Evolutionary conservation across 2,888 invertebrate genomes (phyloP).

Genomic region (Polyommatus iphigenia): DNA sequence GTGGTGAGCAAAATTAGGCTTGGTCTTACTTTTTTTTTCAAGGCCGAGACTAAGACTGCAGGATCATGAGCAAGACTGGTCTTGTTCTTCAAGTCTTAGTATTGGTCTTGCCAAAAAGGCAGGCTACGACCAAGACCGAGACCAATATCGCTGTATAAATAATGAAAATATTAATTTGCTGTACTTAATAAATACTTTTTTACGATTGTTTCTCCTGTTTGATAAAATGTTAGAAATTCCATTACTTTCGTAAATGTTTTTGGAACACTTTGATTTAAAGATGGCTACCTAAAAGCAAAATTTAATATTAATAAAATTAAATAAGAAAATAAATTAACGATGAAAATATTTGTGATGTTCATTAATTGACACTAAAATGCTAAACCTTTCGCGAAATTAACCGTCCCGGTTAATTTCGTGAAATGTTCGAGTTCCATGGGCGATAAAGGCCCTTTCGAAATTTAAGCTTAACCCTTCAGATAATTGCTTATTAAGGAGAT

Average conservation of each 20-base stretch:
- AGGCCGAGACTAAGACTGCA: too few relatives aligned
- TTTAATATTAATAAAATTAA: neutral
- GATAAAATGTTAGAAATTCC: neutral
- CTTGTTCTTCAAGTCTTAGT: too few relatives aligned
- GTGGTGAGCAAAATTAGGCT: too few relatives aligned
- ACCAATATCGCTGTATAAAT: too few relatives aligned
- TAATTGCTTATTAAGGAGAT: slow-evolving; percentile 32
- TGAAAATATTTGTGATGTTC: slow-evolving; percentile 23
- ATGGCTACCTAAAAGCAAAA: neutral
- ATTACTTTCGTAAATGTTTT: neutral
- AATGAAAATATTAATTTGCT: too few relatives aligned
- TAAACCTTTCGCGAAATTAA: too few relatives aligned
- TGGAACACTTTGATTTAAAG: neutral
- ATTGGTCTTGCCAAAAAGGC: too few relatives aligned
- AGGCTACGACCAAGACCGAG: too few relatives aligned
- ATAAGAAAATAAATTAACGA: slow-evolving; percentile 15
- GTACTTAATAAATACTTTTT: too few relatives aligned
- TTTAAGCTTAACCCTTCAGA: slow-evolving; percentile 25
- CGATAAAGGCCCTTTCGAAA: slow-evolving; percentile 28
- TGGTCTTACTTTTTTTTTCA: too few relatives aligned
- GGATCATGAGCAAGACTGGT: too few relatives aligned
- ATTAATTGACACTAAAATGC: slow-evolving; percentile 4
- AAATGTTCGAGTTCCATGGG: slow-evolving; percentile 27
- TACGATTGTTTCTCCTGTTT: too few relatives aligned
- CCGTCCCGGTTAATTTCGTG: slow-evolving; percentile 24